Evolutionary conservation across 1,140 invertebrate species (phyloP), one percentile per base, ranked within the genome.

Genomic region (Hormaphis cornu): DNA sequence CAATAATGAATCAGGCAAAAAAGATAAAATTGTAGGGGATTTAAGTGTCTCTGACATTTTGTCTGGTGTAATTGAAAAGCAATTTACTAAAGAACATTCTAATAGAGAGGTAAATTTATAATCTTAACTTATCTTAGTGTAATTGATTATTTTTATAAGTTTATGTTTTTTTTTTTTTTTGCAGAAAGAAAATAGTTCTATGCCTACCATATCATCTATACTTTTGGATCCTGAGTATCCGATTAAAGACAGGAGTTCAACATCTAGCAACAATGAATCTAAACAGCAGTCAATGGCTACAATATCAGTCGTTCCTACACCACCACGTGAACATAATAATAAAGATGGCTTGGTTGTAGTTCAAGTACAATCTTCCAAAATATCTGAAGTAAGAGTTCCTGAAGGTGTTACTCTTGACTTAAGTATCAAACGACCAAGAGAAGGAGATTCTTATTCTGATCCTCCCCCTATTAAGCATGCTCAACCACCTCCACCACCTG

Each of bases 21-120:
- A 66, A 66, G 61, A 66, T 28, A 66, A 66, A 35, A 66, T 48
- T 35, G 42, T 66, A 5, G 14, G 44, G 56, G 83, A 82, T 2
- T 76, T 88, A 5, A 88, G 87, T 4, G 87, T 90, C 6, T 84
- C 86, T 71, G 88, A 90, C 77, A 80, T 90, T 20, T 85, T 90
- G 79, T 77, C 86, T 42, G 85, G 86, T 72, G 85, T 89, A 42
- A 90, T 90, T 58, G 88, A 90, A 73, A 83, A 84, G 77, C 85
- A 85, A 63, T 75, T 89, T 2, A 84, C 85, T 77, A 86, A 86
- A 72, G 86, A 85, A 75, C 79, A 81, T 9, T 22, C 61, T 50
- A 66, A 66, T 7, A 42, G 61, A 30, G 61, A 66, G 28, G 61
- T 66, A 35, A 50, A 14, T 26, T 14, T 20, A 30, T 0, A 22